Evolutionary conservation across 2,797 vertebrate genomes (phyloP).

Genomic region (Eptatretus atami): DNA sequence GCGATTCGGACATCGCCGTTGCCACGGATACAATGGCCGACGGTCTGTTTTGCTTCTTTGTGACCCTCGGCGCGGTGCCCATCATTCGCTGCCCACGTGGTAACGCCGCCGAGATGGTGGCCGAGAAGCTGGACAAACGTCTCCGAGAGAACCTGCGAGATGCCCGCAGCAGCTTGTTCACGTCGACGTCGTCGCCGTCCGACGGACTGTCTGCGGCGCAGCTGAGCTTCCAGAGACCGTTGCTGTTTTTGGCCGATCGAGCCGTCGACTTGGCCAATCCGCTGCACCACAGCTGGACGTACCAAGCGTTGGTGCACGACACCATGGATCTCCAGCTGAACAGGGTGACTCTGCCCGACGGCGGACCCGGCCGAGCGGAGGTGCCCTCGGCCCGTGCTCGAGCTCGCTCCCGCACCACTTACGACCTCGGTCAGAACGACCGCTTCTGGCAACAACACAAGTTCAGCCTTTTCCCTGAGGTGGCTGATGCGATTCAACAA

Average conservation of each 20-base stretch:
- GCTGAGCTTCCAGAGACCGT: slow-evolving; percentile 63
- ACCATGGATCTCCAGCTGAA: slow-evolving; percentile 89
- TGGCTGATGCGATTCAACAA: slow-evolving; percentile 77
- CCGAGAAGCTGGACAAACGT: slow-evolving; percentile 93
- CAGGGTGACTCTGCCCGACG: slow-evolving; percentile 31
- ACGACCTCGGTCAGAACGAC: slow-evolving; percentile 62
- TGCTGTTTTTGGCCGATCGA: slow-evolving; percentile 71
- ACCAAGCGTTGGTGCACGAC: slow-evolving; percentile 90
- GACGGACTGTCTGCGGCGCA: too few species aligned
- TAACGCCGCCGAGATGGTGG: slow-evolving; percentile 93
- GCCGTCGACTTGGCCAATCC: slow-evolving; percentile 88
- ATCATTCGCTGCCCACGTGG: slow-evolving; percentile 84
- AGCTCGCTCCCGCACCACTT: slow-evolving; percentile 63
- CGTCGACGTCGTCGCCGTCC: slow-evolving; percentile 9
- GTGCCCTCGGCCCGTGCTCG: slow-evolving; percentile 49
- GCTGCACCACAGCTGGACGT: slow-evolving; percentile 93
- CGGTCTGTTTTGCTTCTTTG: slow-evolving; percentile 91
- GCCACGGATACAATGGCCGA: slow-evolving; percentile 96
- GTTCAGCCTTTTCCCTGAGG: slow-evolving; percentile 73
- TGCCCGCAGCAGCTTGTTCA: slow-evolving; percentile 86
- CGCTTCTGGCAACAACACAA: slow-evolving; percentile 94
- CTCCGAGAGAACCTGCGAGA: slow-evolving; percentile 81
- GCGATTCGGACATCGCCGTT: slow-evolving; percentile 79
- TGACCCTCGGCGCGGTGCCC: slow-evolving; percentile 74
- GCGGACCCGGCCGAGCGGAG: slow-evolving; percentile 37